Base-by-base conservation (phyloP, 2,113 vertebrate genomes). In the Serilophus lunatus region DNA sequence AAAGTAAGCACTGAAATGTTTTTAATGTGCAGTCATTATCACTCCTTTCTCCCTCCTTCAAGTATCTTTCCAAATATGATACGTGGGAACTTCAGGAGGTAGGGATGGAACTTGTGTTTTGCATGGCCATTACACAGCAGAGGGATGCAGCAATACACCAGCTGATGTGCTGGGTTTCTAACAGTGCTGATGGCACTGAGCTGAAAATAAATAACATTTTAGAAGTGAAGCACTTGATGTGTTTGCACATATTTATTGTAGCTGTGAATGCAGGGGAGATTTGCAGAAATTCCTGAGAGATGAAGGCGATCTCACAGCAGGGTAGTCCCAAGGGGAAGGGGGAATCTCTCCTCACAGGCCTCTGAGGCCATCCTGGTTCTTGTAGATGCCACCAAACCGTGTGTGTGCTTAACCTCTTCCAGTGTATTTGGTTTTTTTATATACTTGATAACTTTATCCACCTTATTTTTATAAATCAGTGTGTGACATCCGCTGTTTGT, bases 1-100 rank as follows among this genome's bases (percentile, higher is more conserved):
- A 88, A 88, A 95, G 94, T 49, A 78, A 66, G n/a, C 38, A 75
- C 85, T 38, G 76, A 88, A 51, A 91, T 50, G 56, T 83, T 90
- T 95, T 81, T 88, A 92, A 78, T 23, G 31, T 60, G 60, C 85
- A 68, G 64, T 60, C 65, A 14, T 81, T 75, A 92, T 71, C 68
- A 6, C 64, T 66, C 17, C 42, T 82, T 88, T 76, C 78, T 80
- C 63, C 77, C 82, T 51, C 86, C 53, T 81, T 90, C 82, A 64
- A 1, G 49, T 71, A 13, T 38, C 60, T 86, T 49, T 51, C n/a
- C 18, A n/a, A 22, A 2, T 61, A 7, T 42, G 82, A 25, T 65
- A 3, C 2, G 23, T 69, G 36, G 49, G 66, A 50, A 3, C 75
- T 63, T 50, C 19, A 14, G 61, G 59, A 92, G 29, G 22, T 15